Conservation (phyloP, 2,888 invertebrate genomes). For the Vandiemenella viatica region DNA sequence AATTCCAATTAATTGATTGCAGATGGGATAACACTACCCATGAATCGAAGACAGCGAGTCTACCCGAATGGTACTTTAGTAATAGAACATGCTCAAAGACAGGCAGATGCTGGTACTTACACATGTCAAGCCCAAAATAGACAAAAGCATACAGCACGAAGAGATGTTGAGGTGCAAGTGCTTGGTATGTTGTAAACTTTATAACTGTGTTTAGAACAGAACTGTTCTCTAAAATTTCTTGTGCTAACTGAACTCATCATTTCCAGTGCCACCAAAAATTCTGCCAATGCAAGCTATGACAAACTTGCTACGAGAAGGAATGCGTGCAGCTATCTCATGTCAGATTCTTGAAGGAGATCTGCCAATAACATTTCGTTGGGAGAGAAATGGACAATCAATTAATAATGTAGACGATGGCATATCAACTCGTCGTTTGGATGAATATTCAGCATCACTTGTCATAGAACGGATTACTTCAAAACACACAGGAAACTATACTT, state of each 20-base stretch:
- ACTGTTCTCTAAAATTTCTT: too few relatives aligned
- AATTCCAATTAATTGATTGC: slow-evolving; percentile 20
- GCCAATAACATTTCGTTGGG: slow-evolving; percentile 83
- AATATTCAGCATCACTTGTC: slow-evolving; percentile 71
- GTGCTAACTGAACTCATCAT: too few relatives aligned
- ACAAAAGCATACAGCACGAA: slow-evolving; percentile 60
- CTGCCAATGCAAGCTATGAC: slow-evolving; percentile 71
- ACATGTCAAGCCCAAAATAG: slow-evolving; percentile 78
- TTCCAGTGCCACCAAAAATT: slow-evolving; percentile 66
- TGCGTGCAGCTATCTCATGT: slow-evolving; percentile 79
- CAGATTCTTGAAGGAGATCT: slow-evolving; percentile 84
- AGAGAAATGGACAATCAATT: slow-evolving; percentile 68
- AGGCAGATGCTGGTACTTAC: slow-evolving; percentile 77
- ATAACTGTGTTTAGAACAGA: neutral
- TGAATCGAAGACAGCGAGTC: slow-evolving; percentile 73
- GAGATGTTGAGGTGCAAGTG: slow-evolving; percentile 33
- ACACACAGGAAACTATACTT: slow-evolving; percentile 84
- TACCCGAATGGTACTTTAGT: slow-evolving; percentile 75
- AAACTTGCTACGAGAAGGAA: slow-evolving; percentile 45
- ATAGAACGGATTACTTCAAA: slow-evolving; percentile 73
- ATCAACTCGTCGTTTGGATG: slow-evolving; percentile 50
- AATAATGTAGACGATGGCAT: slow-evolving; percentile 41
- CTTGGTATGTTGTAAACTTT: slow-evolving; percentile 27
- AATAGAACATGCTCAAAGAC: slow-evolving; percentile 70
- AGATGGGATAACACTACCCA: slow-evolving; percentile 75